Evolutionary conservation across 2,797 vertebrate genomes (phyloP).

Genomic region (Poecilia gillii): DNA sequence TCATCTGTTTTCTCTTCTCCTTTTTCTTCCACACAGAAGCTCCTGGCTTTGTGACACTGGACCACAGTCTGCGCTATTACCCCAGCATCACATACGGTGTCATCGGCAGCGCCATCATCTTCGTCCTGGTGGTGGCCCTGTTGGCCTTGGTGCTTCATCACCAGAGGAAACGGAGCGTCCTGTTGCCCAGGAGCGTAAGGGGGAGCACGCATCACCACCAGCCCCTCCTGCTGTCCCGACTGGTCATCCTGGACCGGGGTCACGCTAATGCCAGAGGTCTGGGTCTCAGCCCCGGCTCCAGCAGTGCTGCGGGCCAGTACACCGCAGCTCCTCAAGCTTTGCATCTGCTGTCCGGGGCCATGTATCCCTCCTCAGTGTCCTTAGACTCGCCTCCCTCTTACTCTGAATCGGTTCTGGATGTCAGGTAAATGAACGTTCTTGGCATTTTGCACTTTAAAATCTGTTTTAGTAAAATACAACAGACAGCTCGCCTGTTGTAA

Average conservation of each 20-base stretch:
- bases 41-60: constrained; percentile 91
- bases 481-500: neutral
- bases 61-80: constrained; percentile 93
- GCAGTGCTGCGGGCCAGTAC: constrained; percentile 80
- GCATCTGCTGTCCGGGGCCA: constrained; percentile 87
- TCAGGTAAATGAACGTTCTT: constrained; percentile 80
- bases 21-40: constrained; percentile 80
- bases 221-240: constrained; percentile 92
- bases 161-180: constrained; percentile 92
- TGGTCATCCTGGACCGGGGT: constrained; percentile 92
- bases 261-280: constrained; percentile 84
- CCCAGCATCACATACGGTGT: constrained; percentile 96
- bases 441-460: neutral
- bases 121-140: constrained; percentile 93
- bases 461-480: neutral
- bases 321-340: constrained; percentile 86
- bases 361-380: constrained; percentile 81
- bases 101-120: constrained; percentile 95
- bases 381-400: constrained; percentile 93
- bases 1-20: constrained; percentile 9
- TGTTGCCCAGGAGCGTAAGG: constrained; percentile 85
- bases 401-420: constrained; percentile 92
- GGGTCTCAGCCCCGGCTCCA: constrained; percentile 82
- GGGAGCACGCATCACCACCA: constrained; percentile 86
- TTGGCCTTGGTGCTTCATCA: constrained; percentile 94